Percentiles rank a stretch among this genome's conserved stretches.
phyloP scores from a whole-genome alignment of 1,140 invertebrate species.

The Drosophila ercepeae region DNA sequence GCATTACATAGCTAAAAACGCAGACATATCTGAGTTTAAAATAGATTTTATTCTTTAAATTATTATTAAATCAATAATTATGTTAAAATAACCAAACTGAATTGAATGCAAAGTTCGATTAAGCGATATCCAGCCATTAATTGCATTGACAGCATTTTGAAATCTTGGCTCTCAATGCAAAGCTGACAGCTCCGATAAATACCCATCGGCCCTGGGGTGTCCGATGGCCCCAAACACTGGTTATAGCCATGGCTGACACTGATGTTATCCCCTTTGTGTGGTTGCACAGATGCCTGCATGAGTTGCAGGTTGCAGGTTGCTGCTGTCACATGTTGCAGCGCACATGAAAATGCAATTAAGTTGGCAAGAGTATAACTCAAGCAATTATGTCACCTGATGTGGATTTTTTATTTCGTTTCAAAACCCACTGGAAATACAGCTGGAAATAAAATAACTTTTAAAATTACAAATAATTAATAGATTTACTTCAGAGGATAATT shows the following conservation, averaged over 20 bases:
- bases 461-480: too few relatives aligned
- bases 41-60: background rate
- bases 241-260: slow-evolving; percentile 41
- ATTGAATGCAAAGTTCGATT: slow-evolving; percentile 5
- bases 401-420: background rate
- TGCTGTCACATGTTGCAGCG: slow-evolving; percentile 24
- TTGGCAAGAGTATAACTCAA: slow-evolving; percentile 51
- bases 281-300: background rate
- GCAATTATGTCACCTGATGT: slow-evolving; percentile 40
- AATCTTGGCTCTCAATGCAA: slow-evolving; percentile 60
- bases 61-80: too few relatives aligned
- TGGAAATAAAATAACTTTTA: too few relatives aligned
- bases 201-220: slow-evolving; percentile 29
- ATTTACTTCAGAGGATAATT: too few relatives aligned
- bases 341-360: slow-evolving; percentile 69
- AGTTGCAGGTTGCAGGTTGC: background rate
- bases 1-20: background rate
- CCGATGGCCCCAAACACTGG: slow-evolving; percentile 18
- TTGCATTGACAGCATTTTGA: slow-evolving; percentile 78
- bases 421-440: too few relatives aligned
- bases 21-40: background rate
- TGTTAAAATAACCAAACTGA: too few relatives aligned
- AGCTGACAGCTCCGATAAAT: slow-evolving; percentile 66
- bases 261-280: slow-evolving; percentile 36
- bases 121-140: slow-evolving; percentile 72